Base-by-base conservation (phyloP, 2,888 invertebrate species). In the Sphaerophoria rueppellii region DNA sequence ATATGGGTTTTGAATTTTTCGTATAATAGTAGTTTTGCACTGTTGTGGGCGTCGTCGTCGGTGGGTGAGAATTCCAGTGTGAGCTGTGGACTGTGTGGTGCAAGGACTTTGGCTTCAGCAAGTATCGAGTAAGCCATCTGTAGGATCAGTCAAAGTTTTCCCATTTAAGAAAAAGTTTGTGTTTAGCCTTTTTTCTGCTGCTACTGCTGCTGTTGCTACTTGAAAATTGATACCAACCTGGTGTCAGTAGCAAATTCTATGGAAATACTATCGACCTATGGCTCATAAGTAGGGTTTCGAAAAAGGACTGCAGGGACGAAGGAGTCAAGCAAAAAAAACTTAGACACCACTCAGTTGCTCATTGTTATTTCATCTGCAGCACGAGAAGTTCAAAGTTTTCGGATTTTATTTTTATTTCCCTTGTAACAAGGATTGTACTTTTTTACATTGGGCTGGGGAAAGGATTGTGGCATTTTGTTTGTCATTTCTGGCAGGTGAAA, bases 101-200 rank as follows among this genome's bases (percentile, higher is more conserved):
- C 4, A 4, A 40, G 11, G 57, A n/a, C 43, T 37, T 48, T 4
- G 43, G 67, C 48, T 63, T 60, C 67, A 52, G 54, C 63, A 43
- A 67, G 67, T 82, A 86, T 81, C 85, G 85, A 82, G 70, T 77
- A 86, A 86, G 85, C 85, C 85, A 86, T 86, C 85, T 86, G 85
- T 81, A 86, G 85, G 82, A 86, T 86, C 81, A 86, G 81, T 86
- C 85, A 86, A 86, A 86, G 73, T 86, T 86, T 86, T 86, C 85
- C 85, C 85, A 86, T 86, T 82, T 86, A 86, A 77, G 81, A 77
- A 86, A 86, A 86, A 81, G 77, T 82, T 86, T 82, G 48, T 48
- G 43, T 72, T 80, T 77, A 60, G 72, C 61, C 60, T 50, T 60
- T 60, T 60, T 48, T 50, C 32, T 24, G 63, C 46, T 46, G 3